Evolutionary conservation across 2,797 vertebrate genomes (phyloP).

Genomic region (Cyclopterus lumpus): DNA sequence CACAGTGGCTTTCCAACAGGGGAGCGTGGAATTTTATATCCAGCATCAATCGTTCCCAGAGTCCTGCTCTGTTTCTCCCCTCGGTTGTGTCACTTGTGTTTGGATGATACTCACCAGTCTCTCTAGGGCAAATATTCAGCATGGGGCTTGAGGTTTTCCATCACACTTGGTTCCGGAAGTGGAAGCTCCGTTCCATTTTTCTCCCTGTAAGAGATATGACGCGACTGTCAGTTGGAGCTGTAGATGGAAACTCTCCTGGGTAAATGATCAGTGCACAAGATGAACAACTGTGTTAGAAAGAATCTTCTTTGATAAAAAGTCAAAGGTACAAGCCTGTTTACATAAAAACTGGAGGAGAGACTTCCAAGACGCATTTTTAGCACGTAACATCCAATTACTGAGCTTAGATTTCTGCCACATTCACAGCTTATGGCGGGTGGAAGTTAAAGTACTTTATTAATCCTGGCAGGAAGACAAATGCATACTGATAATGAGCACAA

Average conservation of each 20-base stretch:
- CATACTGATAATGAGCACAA: no score
- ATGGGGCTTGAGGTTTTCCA: neutral
- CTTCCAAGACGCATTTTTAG: neutral
- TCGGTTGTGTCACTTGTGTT: neutral
- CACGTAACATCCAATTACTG: neutral
- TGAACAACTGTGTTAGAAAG: neutral
- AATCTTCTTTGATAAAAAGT: neutral
- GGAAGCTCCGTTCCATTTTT: neutral
- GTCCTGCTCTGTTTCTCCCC: neutral
- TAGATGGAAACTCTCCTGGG: neutral
- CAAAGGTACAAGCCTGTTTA: neutral
- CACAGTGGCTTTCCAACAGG: neutral
- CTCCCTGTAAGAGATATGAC: neutral
- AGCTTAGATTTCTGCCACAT: neutral
- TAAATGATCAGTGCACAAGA: neutral
- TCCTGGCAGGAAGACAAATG: no score
- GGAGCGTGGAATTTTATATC: conserved; percentile 2
- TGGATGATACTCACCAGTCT: neutral
- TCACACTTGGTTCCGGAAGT: neutral
- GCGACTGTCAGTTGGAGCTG: neutral
- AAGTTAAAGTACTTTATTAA: neutral
- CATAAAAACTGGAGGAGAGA: neutral
- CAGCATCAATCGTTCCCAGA: neutral
- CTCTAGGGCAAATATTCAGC: neutral
- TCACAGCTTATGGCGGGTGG: neutral